Evolutionary conservation across 2,888 invertebrate genomes (phyloP), one percentile per base, ranked within the genome.

Genomic region (Chelonus formosanus): DNA sequence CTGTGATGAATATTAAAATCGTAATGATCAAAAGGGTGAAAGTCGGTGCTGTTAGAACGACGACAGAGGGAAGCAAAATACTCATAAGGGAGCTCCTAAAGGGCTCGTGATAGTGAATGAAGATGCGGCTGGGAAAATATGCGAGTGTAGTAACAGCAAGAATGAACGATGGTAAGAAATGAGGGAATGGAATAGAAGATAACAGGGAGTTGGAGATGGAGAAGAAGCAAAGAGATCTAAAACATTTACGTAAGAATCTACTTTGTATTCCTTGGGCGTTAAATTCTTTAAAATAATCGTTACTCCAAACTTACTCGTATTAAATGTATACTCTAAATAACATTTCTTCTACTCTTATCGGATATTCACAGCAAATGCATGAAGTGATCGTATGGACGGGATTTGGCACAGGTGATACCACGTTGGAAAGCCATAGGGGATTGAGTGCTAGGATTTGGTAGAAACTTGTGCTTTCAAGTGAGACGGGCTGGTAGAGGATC

Each of bases 271-370:
- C 76, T 71, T 67, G 70, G 71, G 71, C 65, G 74, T 69, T 70
- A 70, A 73, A 75, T 77, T 78, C 75, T 80, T 81, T 76, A 76
- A 80, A 80, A 80, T 81, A 81, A 82, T 81, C 79, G 78, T 78
- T 80, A 78, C 69, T 64, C 56, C 69, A 71, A 44, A 61, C 62
- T 32, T 57, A 53, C 43, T 36, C 55, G 31, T 44, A 53, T 44
- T 48, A 53, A 62, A 66, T 52, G 54, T 54, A 53, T 44, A 52
- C 5, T 10, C 20, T n/a, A 52, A 52, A 6, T 43, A 40, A 31
- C 5, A 48, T 55, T 36, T 63, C 32, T 55, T 32, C 45, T 3
- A 10, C n/a, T 48, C 20, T 47, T 63, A 52, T 63, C n/a, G 8
- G 34, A 56, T 56, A 57, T 63, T 57, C 57, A 57, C 55, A 52